phyloP scores from a whole-genome alignment of 2,888 invertebrate species.

The Caenorhabditis afra region DNA sequence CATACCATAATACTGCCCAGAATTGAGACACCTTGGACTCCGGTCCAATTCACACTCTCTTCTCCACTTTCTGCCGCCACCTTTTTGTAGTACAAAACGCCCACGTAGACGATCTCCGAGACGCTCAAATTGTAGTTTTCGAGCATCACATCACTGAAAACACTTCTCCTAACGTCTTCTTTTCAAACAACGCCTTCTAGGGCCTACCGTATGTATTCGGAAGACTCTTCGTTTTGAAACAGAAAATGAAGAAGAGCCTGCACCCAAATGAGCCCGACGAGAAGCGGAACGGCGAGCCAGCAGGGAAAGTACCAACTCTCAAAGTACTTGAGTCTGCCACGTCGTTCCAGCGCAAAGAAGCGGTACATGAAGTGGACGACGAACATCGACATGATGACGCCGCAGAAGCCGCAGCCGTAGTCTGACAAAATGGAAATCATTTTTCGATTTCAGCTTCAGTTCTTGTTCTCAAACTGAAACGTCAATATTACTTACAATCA shows the following conservation, averaged over 20 bases:
- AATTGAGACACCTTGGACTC: slow-evolving; percentile 6
- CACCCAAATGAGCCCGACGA: slow-evolving; percentile 24
- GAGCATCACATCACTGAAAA: slow-evolving; percentile 18
- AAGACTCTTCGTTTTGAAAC: slow-evolving; percentile 9
- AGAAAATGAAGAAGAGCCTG: slow-evolving; percentile 9
- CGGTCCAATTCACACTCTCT: not conserved
- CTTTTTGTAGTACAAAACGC: slow-evolving; percentile 29
- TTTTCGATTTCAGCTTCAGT: too few species aligned
- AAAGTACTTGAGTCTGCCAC: slow-evolving; percentile 33
- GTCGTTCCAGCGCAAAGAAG: slow-evolving; percentile 34
- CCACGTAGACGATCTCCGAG: slow-evolving; percentile 20
- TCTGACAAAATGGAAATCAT: slow-evolving; percentile 7
- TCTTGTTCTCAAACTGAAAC: too few species aligned
- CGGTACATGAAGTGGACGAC: slow-evolving; percentile 45
- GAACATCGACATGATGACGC: slow-evolving; percentile 38
- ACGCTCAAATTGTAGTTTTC: slow-evolving; percentile 12
- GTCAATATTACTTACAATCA: too few species aligned
- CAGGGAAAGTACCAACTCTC: slow-evolving; percentile 29
- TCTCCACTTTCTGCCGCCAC: not conserved
- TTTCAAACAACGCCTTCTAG: not conserved
- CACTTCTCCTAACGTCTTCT: not conserved
- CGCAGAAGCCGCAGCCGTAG: slow-evolving; percentile 38
- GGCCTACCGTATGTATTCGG: slow-evolving; percentile 35
- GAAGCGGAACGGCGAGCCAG: slow-evolving; percentile 24
- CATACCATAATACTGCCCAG: slow-evolving; percentile 29